phyloP scores from a whole-genome alignment of 2,797 vertebrate genomes.

The Cyclura pinguis region DNA sequence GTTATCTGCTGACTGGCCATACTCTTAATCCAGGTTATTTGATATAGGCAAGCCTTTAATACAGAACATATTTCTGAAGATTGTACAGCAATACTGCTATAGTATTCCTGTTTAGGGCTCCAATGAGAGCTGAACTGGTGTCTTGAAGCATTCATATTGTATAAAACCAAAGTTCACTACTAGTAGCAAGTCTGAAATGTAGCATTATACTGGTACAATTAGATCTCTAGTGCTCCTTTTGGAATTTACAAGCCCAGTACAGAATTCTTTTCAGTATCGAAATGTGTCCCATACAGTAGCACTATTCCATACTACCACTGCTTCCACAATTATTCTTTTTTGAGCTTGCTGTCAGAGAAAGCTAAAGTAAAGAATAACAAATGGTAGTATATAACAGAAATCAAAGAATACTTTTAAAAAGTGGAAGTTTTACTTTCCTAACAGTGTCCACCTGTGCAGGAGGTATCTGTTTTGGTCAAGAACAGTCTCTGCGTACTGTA shows the following conservation, averaged over 20 bases:
- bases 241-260: background rate
- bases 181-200: background rate
- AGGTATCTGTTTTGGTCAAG: background rate
- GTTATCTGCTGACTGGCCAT: no score
- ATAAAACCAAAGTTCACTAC: background rate
- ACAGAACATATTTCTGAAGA: no score
- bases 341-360: background rate
- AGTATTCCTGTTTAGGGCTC: background rate
- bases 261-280: background rate
- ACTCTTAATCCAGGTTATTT: no score
- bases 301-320: background rate
- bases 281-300: background rate
- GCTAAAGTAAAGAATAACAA: background rate
- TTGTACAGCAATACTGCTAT: background rate
- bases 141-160: background rate
- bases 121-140: background rate
- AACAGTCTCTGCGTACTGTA: conserved; percentile 32
- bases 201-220: no score
- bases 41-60: no score
- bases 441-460: background rate
- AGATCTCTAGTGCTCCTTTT: background rate
- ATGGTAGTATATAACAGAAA: background rate
- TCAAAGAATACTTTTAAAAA: conserved; percentile 17
- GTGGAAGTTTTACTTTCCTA: background rate
- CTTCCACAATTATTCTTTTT: background rate